Percentiles rank a stretch among this genome's conserved stretches.
Evolutionary conservation across 2,797 vertebrate genomes (phyloP).

Genomic region (Tragopan temminckii): DNA sequence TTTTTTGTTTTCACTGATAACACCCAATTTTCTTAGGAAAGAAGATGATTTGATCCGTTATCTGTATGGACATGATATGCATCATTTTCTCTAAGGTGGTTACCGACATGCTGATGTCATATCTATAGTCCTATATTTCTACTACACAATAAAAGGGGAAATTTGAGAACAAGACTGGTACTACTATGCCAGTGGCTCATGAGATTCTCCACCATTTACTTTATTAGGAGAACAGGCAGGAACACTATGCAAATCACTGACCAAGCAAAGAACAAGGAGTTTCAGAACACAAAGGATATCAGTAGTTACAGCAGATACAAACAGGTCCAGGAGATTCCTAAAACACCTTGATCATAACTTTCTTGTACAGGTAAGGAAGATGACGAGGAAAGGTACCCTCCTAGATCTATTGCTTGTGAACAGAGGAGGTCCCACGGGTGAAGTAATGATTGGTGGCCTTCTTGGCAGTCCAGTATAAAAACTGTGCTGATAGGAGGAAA

Average conservation of each 20-base stretch:
- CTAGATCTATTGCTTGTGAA: neutral
- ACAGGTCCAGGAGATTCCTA: neutral
- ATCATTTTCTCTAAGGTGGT: neutral
- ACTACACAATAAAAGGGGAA: neutral
- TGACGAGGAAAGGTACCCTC: neutral
- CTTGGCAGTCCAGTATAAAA: neutral
- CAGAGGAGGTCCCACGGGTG: neutral
- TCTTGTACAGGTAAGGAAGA: neutral
- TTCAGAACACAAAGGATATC: neutral
- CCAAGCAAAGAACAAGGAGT: neutral
- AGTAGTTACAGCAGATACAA: neutral
- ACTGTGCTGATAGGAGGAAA: neutral
- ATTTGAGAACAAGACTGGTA: neutral
- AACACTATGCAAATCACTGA: neutral
- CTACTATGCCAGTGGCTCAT: neutral
- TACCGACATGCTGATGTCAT: neutral
- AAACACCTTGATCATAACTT: neutral
- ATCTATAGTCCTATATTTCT: neutral
- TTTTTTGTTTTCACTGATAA: neutral
- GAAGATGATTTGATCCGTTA: neutral
- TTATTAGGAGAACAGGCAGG: neutral
- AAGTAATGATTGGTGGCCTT: neutral
- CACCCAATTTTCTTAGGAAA: rapidly evolving
- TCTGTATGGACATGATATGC: rapidly evolving
- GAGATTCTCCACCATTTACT: neutral